Evolutionary conservation across 2,888 invertebrate genomes (phyloP).

Genomic region (Hipparchia semele): DNA sequence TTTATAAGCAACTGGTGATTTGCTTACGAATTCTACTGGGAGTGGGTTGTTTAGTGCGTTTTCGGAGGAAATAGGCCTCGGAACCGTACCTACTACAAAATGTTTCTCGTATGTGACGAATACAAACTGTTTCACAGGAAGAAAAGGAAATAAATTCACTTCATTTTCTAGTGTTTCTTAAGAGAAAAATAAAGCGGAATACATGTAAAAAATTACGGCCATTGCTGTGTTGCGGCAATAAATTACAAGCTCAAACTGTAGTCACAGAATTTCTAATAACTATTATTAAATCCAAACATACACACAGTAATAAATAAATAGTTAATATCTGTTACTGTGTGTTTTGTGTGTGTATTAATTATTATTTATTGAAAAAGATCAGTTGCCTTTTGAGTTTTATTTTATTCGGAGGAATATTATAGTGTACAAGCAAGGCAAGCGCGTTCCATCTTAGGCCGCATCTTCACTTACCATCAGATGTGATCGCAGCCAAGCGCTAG

Average conservation of each 20-base stretch:
- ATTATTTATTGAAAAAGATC: no score
- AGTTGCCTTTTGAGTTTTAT: no score
- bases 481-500: no score
- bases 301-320: no score
- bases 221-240: neutral
- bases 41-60: slow-evolving; percentile 59
- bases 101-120: slow-evolving; percentile 19
- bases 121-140: slow-evolving; percentile 10
- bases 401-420: no score
- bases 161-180: slow-evolving; percentile 4
- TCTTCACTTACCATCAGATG: no score
- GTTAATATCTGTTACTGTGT: no score
- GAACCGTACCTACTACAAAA: slow-evolving; percentile 14
- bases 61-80: slow-evolving; percentile 50
- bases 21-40: slow-evolving; percentile 68
- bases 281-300: no score
- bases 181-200: neutral
- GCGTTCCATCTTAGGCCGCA: no score
- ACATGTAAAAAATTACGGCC: neutral
- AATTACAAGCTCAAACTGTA: neutral
- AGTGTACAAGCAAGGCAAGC: no score
- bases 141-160: neutral
- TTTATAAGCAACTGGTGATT: slow-evolving; percentile 75
- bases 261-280: no score
- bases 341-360: no score